Percentiles rank a stretch among this genome's conserved stretches.
phyloP scores from a whole-genome alignment of 1,140 invertebrate species.

The Phenacoccus solenopsis region DNA sequence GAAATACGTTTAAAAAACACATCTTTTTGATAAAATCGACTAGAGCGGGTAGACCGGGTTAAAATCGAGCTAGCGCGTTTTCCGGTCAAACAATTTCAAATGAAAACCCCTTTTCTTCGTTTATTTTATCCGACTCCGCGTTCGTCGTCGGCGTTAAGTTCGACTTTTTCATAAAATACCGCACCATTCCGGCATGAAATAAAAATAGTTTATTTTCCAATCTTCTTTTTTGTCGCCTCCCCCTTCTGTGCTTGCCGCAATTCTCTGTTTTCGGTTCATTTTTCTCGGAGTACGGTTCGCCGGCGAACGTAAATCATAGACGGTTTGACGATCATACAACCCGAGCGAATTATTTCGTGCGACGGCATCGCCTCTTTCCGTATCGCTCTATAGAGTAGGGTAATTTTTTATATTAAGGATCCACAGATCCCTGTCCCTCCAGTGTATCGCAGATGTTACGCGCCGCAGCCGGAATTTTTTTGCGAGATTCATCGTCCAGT shows the following conservation, averaged over 20 bases:
- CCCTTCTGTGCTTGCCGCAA: too few relatives aligned
- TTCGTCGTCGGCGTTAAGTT: neutral
- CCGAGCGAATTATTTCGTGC: neutral
- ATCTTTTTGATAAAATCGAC: neutral
- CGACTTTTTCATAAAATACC: conserved; percentile 2
- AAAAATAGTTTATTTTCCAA: conserved; percentile 3
- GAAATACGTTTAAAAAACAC: neutral
- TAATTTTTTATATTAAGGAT: conserved; percentile 4
- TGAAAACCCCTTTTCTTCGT: neutral
- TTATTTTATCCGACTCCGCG: neutral
- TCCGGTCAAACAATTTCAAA: neutral
- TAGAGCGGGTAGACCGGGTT: too few relatives aligned
- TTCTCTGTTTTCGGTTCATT: neutral
- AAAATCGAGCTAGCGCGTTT: neutral
- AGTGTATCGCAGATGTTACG: neutral
- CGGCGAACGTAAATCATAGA: neutral
- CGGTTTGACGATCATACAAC: neutral
- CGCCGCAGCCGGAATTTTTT: neutral
- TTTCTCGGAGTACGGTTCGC: neutral
- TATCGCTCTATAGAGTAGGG: neutral
- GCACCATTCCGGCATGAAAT: neutral
- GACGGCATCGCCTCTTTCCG: neutral
- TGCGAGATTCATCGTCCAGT: neutral
- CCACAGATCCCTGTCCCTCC: neutral
- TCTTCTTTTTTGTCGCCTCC: neutral